Evolutionary conservation across 2,797 vertebrate genomes (phyloP).

Genomic region (Linurgus olivaceus): DNA sequence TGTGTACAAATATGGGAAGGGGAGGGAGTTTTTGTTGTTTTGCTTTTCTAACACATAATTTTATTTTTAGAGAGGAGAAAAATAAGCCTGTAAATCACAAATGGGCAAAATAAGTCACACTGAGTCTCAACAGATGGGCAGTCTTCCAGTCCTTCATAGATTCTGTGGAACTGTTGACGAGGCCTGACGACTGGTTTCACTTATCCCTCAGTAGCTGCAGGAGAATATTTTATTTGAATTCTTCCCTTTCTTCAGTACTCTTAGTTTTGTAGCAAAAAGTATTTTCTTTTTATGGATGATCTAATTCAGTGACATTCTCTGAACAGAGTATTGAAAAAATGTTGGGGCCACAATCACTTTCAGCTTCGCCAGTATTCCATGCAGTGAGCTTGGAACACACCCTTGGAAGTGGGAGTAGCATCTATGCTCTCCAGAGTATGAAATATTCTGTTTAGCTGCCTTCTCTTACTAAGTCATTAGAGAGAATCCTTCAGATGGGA

Average conservation of each 20-base stretch:
- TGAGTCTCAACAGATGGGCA: background rate
- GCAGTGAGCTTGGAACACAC: background rate
- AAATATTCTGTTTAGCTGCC: background rate
- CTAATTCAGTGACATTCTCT: background rate
- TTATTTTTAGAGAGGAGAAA: background rate
- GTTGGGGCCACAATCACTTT: background rate
- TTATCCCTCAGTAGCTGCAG: background rate
- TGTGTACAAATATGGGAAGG: accelerated
- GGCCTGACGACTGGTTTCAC: accelerated
- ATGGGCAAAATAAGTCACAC: background rate
- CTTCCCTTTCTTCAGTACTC: background rate
- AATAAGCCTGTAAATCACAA: background rate
- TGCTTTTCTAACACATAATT: background rate
- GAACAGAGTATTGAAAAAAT: background rate
- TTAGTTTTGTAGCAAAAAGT: background rate
- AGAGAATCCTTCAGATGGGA: background rate
- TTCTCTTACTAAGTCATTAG: background rate
- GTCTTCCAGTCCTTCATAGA: background rate
- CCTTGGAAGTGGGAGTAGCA: background rate
- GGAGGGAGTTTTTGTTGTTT: background rate
- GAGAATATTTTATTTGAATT: background rate
- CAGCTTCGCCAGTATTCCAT: background rate
- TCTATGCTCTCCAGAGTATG: background rate
- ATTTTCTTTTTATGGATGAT: background rate
- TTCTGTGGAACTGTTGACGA: background rate